phyloP scores from a whole-genome alignment of 2,888 invertebrate genomes.

The Chloromyia formosa region DNA sequence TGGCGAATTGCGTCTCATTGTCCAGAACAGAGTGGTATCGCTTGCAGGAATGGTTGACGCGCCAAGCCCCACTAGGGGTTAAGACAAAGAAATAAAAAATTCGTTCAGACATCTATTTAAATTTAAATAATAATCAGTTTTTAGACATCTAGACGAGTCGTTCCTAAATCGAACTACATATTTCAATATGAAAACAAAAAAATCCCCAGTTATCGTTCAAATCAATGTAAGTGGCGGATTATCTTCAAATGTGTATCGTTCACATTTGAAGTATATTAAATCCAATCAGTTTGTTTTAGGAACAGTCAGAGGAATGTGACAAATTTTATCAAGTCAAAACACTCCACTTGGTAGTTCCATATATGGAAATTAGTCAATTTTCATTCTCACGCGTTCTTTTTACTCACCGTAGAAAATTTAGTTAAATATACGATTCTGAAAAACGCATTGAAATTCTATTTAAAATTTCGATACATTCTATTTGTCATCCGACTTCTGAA shows the following conservation, averaged over 20 bases:
- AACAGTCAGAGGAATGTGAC: conserved; percentile 8
- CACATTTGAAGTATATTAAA: conserved; percentile 2
- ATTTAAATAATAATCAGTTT: no score
- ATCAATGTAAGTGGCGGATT: background rate
- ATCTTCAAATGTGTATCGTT: conserved; percentile 25
- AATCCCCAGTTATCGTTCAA: no score
- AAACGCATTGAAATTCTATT: no score
- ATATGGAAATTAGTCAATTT: background rate
- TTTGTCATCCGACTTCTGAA: background rate
- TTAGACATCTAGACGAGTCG: no score
- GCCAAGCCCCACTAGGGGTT: no score
- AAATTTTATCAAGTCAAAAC: background rate
- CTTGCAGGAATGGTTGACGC: no score
- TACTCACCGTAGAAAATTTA: background rate
- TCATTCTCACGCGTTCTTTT: background rate
- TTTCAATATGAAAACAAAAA: no score
- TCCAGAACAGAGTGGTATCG: no score
- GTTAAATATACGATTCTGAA: conserved; percentile 1
- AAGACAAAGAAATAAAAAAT: no score
- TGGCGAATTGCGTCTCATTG: no score
- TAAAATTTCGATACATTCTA: background rate
- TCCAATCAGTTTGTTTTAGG: conserved; percentile 13
- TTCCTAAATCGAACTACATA: no score
- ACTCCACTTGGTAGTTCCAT: conserved; percentile 38
- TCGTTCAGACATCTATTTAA: no score